Percentiles rank a stretch among this genome's conserved stretches.
phyloP scores from a whole-genome alignment of 2,113 vertebrate genomes.

The Oreochromis tanganicae region DNA sequence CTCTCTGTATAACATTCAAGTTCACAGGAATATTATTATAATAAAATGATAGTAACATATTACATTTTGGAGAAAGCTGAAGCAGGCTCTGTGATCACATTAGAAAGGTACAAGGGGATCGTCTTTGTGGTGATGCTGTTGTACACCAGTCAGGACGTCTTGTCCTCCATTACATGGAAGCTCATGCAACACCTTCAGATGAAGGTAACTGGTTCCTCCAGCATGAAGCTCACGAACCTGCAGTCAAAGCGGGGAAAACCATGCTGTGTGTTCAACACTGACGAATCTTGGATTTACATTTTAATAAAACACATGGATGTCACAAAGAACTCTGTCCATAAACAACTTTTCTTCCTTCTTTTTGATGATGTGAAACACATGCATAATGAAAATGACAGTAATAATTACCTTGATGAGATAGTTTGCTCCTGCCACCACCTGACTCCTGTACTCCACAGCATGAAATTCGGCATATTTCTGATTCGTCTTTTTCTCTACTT shows the following conservation, averaged over 20 bases:
- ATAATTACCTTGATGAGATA: neutral
- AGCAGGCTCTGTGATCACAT: neutral
- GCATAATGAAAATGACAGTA: neutral
- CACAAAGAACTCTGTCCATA: neutral
- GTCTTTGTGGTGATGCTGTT: neutral
- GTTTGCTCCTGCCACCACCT: neutral
- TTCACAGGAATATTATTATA: too few species aligned
- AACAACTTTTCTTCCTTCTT: neutral
- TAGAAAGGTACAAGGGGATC: neutral
- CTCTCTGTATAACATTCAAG: too few species aligned
- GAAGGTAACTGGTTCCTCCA: neutral
- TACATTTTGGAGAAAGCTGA: neutral
- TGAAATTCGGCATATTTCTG: neutral
- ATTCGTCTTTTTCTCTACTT: neutral
- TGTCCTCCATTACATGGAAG: too few species aligned
- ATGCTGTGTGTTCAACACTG: neutral
- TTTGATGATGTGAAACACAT: neutral
- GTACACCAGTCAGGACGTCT: accelerated
- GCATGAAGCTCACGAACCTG: neutral
- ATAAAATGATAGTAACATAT: too few species aligned
- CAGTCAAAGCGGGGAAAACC: neutral
- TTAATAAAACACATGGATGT: neutral
- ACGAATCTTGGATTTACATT: neutral
- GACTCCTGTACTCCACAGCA: neutral
- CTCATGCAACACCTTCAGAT: accelerated